Evolutionary conservation across 2,888 invertebrate species (phyloP).

Genomic region (Nycteola revayana): DNA sequence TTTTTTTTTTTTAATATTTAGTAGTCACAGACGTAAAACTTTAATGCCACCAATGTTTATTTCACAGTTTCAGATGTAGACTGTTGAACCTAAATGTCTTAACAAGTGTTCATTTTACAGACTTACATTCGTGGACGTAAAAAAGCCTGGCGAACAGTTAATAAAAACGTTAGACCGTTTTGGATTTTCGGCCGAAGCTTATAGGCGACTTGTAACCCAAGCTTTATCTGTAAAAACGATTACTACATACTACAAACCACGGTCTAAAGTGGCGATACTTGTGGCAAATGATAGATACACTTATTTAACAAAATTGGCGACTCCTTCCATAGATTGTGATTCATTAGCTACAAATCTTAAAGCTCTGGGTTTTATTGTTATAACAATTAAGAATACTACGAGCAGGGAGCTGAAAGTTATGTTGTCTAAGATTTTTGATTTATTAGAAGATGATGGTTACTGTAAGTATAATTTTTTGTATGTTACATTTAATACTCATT

Average conservation of each 20-base stretch:
- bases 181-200: conserved; percentile 52
- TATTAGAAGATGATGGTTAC: conserved; percentile 64
- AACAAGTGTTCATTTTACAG: too few species aligned
- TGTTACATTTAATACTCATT: too few species aligned
- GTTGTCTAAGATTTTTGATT: conserved; percentile 45
- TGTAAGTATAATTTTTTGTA: conserved; percentile 58
- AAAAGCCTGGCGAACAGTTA: conserved; percentile 60
- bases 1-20: conserved; percentile 1
- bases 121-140: conserved; percentile 40
- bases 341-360: conserved; percentile 55
- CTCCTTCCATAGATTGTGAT: conserved; percentile 69
- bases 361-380: conserved; percentile 59
- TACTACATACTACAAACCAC: conserved; percentile 57
- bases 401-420: conserved; percentile 46
- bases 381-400: conserved; percentile 56
- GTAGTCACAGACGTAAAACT: not conserved
- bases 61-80: too few species aligned
- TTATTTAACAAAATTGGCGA: conserved; percentile 60
- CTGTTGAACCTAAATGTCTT: too few species aligned
- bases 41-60: not conserved
- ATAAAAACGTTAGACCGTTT: conserved; percentile 56
- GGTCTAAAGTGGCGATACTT: conserved; percentile 67
- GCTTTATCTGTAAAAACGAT: conserved; percentile 40
- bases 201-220: conserved; percentile 40
- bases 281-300: conserved; percentile 69